Percentiles rank a stretch among this genome's conserved stretches.
Conservation (phyloP, 2,888 invertebrate genomes). For the Tyria jacobaeae region DNA sequence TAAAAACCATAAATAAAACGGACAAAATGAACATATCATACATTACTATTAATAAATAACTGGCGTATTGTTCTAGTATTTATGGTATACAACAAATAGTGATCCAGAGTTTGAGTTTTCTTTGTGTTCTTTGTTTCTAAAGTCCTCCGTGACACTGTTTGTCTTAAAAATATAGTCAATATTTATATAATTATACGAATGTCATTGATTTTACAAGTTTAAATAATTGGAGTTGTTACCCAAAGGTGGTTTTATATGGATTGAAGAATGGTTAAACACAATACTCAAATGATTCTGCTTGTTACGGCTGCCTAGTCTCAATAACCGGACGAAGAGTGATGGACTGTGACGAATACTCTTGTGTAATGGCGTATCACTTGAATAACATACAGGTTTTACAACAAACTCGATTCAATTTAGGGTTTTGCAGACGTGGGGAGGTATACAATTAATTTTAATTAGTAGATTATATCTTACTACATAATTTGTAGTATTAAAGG, state of each 20-base stretch:
- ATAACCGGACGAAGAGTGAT: slow-evolving; percentile 33
- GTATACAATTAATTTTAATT: background rate
- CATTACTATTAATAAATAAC: too few species aligned
- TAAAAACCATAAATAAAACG: too few species aligned
- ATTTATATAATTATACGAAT: background rate
- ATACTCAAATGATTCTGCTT: slow-evolving; percentile 20
- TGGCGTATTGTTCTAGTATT: too few species aligned
- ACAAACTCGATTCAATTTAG: too few species aligned
- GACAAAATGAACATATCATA: too few species aligned
- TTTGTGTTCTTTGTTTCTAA: too few species aligned
- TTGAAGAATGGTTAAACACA: slow-evolving; percentile 18
- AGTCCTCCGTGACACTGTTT: too few species aligned
- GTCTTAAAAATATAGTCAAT: too few species aligned
- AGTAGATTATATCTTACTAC: background rate
- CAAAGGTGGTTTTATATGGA: slow-evolving; percentile 24
- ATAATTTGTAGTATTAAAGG: background rate
- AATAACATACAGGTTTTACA: slow-evolving; percentile 33
- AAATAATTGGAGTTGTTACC: slow-evolving; percentile 26
- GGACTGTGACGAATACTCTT: slow-evolving; percentile 43
- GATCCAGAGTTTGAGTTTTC: too few species aligned
- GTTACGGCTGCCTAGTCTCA: slow-evolving; percentile 27
- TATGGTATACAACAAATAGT: too few species aligned
- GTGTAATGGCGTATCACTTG: slow-evolving; percentile 28
- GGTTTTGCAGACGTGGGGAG: background rate
- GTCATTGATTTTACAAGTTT: slow-evolving; percentile 26